Evolutionary conservation across 2,888 invertebrate species (phyloP), one percentile per base, ranked within the genome.

Genomic region (Arge pagana): DNA sequence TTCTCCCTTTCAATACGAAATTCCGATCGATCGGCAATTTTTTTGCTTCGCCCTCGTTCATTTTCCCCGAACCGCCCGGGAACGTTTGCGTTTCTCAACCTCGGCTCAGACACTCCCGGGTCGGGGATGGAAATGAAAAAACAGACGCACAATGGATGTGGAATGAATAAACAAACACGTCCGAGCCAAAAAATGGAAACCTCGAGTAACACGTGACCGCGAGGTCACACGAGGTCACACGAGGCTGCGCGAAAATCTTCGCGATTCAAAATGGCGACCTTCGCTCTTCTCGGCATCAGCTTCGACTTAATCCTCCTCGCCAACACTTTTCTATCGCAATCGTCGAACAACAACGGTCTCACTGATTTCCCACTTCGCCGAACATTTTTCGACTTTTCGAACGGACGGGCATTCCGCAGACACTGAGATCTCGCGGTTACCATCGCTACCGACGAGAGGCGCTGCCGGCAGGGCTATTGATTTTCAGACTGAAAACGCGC

Each of bases 401-500:
- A 28, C 48, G 52, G 36, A 33, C 36, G 37, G 52, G 36, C 48
- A 18, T 73, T 70, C 72, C 72, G 68, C 65, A 66, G 67, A 66
- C 66, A 71, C 72, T 73, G 72, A 72, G 72, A 72, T 71, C 67
- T n/a, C n/a, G n/a, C 64, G 69, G 69, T 67, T 67, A 67, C 64
- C 64, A 66, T 61, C 63, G 64, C 63, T 62, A 63, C 66, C 64
- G 67, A 62, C 65, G 66, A 67, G 70, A 71, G 71, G 71, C 72
- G 67, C 70, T 71, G 70, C 70, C 60, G 65, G 65, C 66, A 62
- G 65, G 62, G 62, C 72, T 75, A 75, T 75, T 75, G 75, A 75
- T 75, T 75, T 75, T 75, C 66, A 67, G 60, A 59, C 64, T 61
- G 69, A 60, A 67, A 68, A 66, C 64, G 63, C 65, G 63, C 62